These are phyloP conservation scores for Triplophysa rosa DNA, from an alignment of 2,113 vertebrate genomes.

Conservation along the genomic window DNA sequence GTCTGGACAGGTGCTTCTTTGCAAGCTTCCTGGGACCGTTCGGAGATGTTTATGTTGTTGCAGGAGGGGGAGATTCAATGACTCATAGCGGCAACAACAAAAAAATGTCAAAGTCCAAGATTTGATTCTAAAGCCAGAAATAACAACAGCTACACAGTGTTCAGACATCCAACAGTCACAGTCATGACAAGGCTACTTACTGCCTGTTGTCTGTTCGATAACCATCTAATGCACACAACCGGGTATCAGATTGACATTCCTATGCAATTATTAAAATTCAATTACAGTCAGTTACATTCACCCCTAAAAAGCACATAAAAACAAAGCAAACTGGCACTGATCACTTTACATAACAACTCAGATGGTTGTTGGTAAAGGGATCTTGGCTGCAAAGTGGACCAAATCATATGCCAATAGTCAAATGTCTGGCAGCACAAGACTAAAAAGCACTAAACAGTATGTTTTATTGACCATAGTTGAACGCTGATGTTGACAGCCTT, in stretches of 20 bases:
- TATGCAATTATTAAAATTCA: too few relatives aligned
- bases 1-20: constrained; percentile 30
- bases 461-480: constrained; percentile 39
- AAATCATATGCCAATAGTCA: not conserved
- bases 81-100: not conserved
- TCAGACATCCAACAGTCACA: too few relatives aligned
- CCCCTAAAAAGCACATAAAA: not conserved
- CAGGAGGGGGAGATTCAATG: constrained; percentile 8
- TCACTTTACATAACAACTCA: not conserved
- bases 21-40: not conserved
- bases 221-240: not conserved
- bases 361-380: not conserved
- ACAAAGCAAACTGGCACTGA: not conserved
- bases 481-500: constrained; percentile 17
- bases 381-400: not conserved
- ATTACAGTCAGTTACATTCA: not conserved
- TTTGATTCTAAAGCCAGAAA: not conserved
- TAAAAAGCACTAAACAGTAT: not conserved
- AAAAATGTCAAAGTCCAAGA: constrained; percentile 10
- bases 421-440: not conserved
- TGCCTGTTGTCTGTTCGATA: not conserved
- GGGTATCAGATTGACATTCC: too few relatives aligned
- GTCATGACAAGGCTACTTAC: not conserved
- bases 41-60: constrained; percentile 10
- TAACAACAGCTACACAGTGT: not conserved